Base-by-base conservation (phyloP, 2,888 invertebrate species). In the Drosophila longiperda region DNA sequence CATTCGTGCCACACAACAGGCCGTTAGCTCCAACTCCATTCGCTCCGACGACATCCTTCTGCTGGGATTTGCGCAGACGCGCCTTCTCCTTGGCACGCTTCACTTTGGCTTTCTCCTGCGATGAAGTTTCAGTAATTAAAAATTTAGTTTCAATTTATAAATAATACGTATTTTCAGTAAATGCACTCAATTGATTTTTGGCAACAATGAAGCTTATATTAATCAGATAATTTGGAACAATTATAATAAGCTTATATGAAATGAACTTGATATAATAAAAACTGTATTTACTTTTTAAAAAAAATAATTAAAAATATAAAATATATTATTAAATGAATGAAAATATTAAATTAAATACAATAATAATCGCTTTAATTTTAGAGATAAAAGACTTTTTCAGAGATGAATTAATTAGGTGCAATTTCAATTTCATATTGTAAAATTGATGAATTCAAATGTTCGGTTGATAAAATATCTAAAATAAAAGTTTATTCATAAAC, bases 21-120 rank as follows among this genome's bases (percentile, higher is more conserved):
- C 73, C 69, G 50, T 71, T 87, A 2, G 33, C 64, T 1, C 65
- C 82, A 3, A 33, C 59, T 0, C 65, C 82, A 3, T 67, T 71
- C 1, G 89, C 40, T 83, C 88, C 58, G 83, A 90, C 73, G 93
- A 94, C 82, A 3, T 92, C 92, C 55, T 91, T 92, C 32, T 91
- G 93, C 75, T 93, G 94, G 78, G 94, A 94, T 34, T 95, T 95
- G 87, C 95, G 95, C 81, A 95, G 94, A 66, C 95, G 94, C 17
- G 96, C 96, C 82, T 95, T 94, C 89, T 96, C 96, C 82, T 95
- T 94, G 9, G 96, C 96, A 74, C 96, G 94, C 84, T 95, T 95
- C 2, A 95, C 95, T 91, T 96, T 95, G 23, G 95, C 95, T 82
- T 95, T 94, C 91, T 97, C 96, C 93, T 95, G 92, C 1, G 77